phyloP scores from a whole-genome alignment of 2,113 vertebrate genomes.

The Acanthisitta chloris region DNA sequence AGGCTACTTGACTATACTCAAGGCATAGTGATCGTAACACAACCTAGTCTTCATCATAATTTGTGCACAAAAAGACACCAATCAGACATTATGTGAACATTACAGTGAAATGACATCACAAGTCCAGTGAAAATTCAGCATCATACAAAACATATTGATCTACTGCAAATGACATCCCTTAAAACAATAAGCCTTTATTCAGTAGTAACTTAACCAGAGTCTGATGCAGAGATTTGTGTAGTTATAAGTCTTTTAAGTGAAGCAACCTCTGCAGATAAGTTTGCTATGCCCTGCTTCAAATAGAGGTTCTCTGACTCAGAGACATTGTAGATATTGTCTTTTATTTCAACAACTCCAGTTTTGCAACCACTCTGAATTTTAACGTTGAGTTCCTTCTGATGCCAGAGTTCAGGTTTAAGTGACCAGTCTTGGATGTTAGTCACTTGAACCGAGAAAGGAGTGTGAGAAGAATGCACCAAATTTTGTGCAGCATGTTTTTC shows the following conservation, averaged over 20 bases:
- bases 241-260: constrained; percentile 85
- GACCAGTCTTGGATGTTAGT: constrained; percentile 89
- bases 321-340: constrained; percentile 77
- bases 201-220: constrained; percentile 80
- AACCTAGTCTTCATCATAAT: constrained; percentile 75
- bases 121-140: constrained; percentile 82
- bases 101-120: constrained; percentile 89
- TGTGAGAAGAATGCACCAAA: constrained; percentile 74
- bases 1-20: constrained; percentile 80
- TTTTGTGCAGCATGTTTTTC: constrained; percentile 68
- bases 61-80: constrained; percentile 79
- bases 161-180: constrained; percentile 75
- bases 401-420: constrained; percentile 85
- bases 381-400: constrained; percentile 77
- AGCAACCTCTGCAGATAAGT: constrained; percentile 82
- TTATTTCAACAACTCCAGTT: constrained; percentile 65
- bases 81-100: constrained; percentile 77
- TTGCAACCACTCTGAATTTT: constrained; percentile 73
- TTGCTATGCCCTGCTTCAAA: constrained; percentile 80
- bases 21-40: constrained; percentile 77
- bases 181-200: constrained; percentile 66
- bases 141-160: constrained; percentile 78
- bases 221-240: constrained; percentile 81
- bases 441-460: constrained; percentile 89
- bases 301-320: constrained; percentile 80